Evolutionary conservation across 2,797 vertebrate genomes (phyloP).

Genomic region (Sebastiscus tertius): DNA sequence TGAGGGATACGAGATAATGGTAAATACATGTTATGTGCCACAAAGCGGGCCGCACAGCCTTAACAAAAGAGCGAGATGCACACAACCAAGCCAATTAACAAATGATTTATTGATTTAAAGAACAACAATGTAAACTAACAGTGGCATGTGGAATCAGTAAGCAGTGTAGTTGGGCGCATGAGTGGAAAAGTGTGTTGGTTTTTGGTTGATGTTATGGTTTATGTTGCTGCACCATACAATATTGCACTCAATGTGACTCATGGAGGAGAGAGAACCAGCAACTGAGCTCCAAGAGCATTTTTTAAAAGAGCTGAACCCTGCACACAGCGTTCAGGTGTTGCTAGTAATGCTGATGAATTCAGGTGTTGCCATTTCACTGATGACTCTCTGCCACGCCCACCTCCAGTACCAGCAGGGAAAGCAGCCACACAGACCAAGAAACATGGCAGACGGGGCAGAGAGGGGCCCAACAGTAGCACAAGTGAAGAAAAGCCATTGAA

Average conservation of each 20-base stretch:
- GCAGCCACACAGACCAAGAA: background rate
- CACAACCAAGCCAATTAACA: background rate
- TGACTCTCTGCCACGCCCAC: rapidly evolving
- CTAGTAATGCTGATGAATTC: too few species aligned
- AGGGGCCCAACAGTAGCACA: rapidly evolving
- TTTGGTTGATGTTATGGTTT: background rate
- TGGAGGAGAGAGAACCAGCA: background rate
- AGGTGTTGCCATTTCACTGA: background rate
- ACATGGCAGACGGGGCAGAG: background rate
- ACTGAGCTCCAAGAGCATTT: background rate
- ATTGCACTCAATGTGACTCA: background rate
- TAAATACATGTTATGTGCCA: background rate
- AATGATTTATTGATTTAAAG: background rate
- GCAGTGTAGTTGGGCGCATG: background rate
- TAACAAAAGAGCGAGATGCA: background rate
- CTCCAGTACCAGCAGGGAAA: background rate
- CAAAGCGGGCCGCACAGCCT: rapidly evolving
- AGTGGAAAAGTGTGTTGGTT: background rate
- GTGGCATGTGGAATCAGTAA: background rate
- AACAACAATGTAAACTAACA: rapidly evolving
- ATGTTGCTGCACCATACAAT: background rate
- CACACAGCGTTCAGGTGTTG: background rate
- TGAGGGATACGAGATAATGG: background rate
- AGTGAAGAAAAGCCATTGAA: background rate
- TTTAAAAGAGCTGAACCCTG: background rate